Percentiles rank a stretch among this genome's conserved stretches.
These are phyloP conservation scores for Macropodus opercularis DNA, from an alignment of 2,797 vertebrate species.

Conservation along the genomic window DNA sequence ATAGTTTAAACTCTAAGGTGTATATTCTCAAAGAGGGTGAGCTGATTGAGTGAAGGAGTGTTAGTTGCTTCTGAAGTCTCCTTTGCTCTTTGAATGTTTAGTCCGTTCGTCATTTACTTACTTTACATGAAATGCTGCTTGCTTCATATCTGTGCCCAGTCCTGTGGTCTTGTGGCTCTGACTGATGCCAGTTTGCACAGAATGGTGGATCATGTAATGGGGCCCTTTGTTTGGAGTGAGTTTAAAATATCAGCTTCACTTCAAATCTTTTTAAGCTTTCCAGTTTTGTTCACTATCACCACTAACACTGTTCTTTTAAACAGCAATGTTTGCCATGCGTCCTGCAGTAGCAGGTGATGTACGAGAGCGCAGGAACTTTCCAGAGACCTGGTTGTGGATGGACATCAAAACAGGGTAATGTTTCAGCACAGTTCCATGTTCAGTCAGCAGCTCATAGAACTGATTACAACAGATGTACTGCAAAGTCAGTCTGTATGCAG, in stretches of 20 bases:
- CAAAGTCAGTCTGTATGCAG: not conserved
- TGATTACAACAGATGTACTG: not conserved
- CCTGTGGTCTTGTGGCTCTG: constrained; percentile 83
- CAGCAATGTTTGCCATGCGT: constrained; percentile 32
- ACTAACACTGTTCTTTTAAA: constrained; percentile 14
- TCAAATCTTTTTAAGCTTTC: too few species aligned
- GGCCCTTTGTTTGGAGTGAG: constrained; percentile 31
- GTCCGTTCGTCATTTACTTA: too few species aligned
- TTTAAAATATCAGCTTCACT: constrained; percentile 5
- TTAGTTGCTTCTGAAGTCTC: too few species aligned
- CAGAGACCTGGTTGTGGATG: constrained; percentile 93
- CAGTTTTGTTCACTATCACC: too few species aligned
- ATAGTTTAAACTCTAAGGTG: too few species aligned
- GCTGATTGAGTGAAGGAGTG: too few species aligned
- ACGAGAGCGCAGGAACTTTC: constrained; percentile 82
- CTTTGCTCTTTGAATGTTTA: too few species aligned
- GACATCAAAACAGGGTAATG: constrained; percentile 82
- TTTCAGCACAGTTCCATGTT: too few species aligned
- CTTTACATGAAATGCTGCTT: too few species aligned
- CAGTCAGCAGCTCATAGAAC: too few species aligned
- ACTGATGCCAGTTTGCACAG: constrained; percentile 84
- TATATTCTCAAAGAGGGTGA: too few species aligned
- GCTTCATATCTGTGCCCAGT: constrained; percentile 70
- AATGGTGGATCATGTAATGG: constrained; percentile 40
- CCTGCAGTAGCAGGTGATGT: fast-evolving